phyloP scores from a whole-genome alignment of 1,140 invertebrate species.

The Brachionus calyciflorus region DNA sequence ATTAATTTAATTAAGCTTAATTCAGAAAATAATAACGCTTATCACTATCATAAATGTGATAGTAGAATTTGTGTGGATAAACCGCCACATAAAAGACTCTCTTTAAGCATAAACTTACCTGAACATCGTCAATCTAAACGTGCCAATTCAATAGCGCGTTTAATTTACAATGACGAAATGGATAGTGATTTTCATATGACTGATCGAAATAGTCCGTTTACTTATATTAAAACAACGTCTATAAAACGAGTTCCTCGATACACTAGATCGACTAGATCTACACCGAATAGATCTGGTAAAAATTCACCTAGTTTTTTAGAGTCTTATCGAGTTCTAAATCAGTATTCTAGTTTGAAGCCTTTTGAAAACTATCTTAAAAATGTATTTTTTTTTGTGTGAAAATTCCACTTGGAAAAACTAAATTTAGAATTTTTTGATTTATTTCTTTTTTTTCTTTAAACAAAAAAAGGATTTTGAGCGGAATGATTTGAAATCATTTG shows the following conservation, averaged over 20 bases:
- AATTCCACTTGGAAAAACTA: background rate
- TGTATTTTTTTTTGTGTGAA: conserved; percentile 5
- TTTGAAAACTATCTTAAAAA: conserved; percentile 30
- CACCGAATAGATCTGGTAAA: conserved; percentile 7
- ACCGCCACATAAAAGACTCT: background rate
- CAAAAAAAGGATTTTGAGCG: conserved; percentile 35
- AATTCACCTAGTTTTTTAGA: background rate
- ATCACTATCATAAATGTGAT: too few relatives aligned
- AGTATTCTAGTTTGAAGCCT: background rate
- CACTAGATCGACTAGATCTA: conserved; percentile 36
- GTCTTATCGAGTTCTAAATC: background rate
- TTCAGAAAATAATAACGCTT: background rate
- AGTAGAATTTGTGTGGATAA: background rate
- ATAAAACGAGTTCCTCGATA: conserved; percentile 9
- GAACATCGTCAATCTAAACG: background rate
- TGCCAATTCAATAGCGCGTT: conserved; percentile 23
- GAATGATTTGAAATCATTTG: conserved; percentile 16
- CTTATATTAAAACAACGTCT: conserved; percentile 36
- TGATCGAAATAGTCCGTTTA: background rate
- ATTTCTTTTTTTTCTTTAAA: background rate
- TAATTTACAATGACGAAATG: background rate
- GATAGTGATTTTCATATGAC: background rate
- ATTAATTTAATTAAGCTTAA: background rate
- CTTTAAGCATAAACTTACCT: too few relatives aligned
- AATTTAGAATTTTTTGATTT: background rate